Percentiles rank a stretch among this genome's conserved stretches.
phyloP scores from a whole-genome alignment of 2,113 vertebrate genomes.

The Alethe castanea region DNA sequence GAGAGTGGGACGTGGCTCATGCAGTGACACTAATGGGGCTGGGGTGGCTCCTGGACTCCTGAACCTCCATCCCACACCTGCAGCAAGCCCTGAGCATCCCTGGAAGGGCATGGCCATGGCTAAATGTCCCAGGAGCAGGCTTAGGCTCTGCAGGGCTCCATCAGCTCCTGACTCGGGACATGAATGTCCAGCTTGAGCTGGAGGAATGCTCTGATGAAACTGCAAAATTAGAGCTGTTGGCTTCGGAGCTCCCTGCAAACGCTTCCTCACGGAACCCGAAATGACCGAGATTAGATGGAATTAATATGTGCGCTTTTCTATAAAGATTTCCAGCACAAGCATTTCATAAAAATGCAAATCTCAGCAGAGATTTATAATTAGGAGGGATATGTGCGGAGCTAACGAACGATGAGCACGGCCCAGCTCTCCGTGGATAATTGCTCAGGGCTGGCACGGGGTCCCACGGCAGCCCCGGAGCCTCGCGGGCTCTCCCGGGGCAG shows the following conservation, averaged over 20 bases:
- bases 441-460: not conserved
- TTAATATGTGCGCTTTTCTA: slow-evolving; percentile 54
- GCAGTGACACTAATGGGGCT: not conserved
- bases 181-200: not conserved
- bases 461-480: not conserved
- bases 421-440: not conserved
- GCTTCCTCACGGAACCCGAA: slow-evolving; percentile 56
- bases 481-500: accelerated
- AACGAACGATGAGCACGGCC: slow-evolving; percentile 27
- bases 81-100: not conserved
- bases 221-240: slow-evolving; percentile 44
- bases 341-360: slow-evolving; percentile 77
- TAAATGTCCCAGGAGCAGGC: accelerated
- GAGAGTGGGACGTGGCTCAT: accelerated
- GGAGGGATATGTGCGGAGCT: slow-evolving; percentile 45
- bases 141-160: not conserved
- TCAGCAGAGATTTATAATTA: slow-evolving; percentile 72
- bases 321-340: slow-evolving; percentile 65
- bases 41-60: not conserved
- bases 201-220: slow-evolving; percentile 39
- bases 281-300: slow-evolving; percentile 71
- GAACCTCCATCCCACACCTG: not conserved
- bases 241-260: slow-evolving; percentile 59
- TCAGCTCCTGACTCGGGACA: not conserved
- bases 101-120: accelerated